Evolutionary conservation across 1,140 invertebrate genomes (phyloP), one percentile per base, ranked within the genome.

Genomic region (Idris sp.): DNA sequence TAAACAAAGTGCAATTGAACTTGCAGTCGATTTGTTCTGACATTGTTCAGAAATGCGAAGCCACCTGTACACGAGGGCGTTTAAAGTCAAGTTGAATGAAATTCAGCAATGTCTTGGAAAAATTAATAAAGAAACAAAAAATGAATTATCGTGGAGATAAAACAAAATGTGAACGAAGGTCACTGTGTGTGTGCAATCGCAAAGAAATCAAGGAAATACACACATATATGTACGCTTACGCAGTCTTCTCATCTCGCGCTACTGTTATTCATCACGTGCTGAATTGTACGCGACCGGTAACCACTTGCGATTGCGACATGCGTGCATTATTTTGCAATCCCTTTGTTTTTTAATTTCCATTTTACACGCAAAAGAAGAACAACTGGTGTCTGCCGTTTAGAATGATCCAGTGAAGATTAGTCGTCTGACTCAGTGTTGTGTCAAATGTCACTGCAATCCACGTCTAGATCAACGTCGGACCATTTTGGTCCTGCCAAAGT

Each of bases 161-260:
- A 72, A n/a, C n/a, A n/a, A 72, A 72, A 49, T 62, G 62, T 56
- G 13, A 64, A 28, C 30, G 69, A 73, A 73, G 69, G 69, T 26
- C 69, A 10, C 59, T 10, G 56, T 59, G 51, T 65, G 59, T 53
- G 51, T 65, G 59, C 59, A 59, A 65, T 73, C 69, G 40, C 16
- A 38, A 73, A 64, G 68, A 65, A 62, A 72, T 64, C 68, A 49
- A 73, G 69, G 69, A 73, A 73, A 73, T 61, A 73, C 69, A 51
- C 53, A 35, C 59, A 38, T 65, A 33, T 44, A 59, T 61, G 22
- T 58, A 65, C 31, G 69, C 61, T 73, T 59, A 61, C 69, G 61
- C 69, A 73, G 69, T 73, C 46, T 38, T 73, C 61, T 59, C 61
- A 67, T 74, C 71, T 61, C 61, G 71, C 2, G 61, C 61, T 53